Evolutionary conservation across 2,113 vertebrate genomes (phyloP), one percentile per base, ranked within the genome.

Genomic region (Seriola quinqueradiata): DNA sequence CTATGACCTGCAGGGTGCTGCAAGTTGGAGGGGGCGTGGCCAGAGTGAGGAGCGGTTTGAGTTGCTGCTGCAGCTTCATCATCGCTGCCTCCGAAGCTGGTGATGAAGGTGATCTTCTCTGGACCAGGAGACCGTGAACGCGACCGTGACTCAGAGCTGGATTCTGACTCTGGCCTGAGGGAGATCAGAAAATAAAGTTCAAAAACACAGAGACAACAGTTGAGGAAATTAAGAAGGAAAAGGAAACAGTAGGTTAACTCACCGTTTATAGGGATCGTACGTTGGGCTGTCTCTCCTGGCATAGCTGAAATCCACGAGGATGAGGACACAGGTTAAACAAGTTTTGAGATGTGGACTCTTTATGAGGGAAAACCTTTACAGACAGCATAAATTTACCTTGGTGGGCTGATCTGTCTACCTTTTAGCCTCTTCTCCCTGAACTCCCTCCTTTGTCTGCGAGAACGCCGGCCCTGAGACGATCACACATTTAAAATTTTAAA

Each of bases 51-150:
- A 36, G 91, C 79, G 10, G 36, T 92, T 70, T 90, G 93, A 21
- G 92, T 38, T 6, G 93, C 69, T 32, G 95, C 86, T 0, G 94
- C 93, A 0, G 95, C 95, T 89, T 98, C 98, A 1, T 99, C 98
- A 0, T 99, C 98, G 2, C 98, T 99, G 92, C 98, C 98, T 6
- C 97, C 98, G 0, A 97, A 99, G 79, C 97, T 98, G 82, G 98
- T 99, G 92, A 99, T 99, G 92, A 98, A 99, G 4, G 97, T 99
- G 94, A 99, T 99, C 91, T 98, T 97, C 89, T 98, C 97, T 0
- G 95, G 96, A 54, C 97, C 96, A 0, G 96, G 96, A 13, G 97
- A 95, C 6, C 95, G 96, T 0, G 97, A 98, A 0, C 95, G 96
- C 0, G 97, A 99, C 1, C 96, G 94, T 0, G 97, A 97, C 48